A percentile compares a stretch with the other conserved stretches of the same genome.
Conservation (phyloP, 2,113 vertebrate genomes). For the Sula dactylatra region DNA sequence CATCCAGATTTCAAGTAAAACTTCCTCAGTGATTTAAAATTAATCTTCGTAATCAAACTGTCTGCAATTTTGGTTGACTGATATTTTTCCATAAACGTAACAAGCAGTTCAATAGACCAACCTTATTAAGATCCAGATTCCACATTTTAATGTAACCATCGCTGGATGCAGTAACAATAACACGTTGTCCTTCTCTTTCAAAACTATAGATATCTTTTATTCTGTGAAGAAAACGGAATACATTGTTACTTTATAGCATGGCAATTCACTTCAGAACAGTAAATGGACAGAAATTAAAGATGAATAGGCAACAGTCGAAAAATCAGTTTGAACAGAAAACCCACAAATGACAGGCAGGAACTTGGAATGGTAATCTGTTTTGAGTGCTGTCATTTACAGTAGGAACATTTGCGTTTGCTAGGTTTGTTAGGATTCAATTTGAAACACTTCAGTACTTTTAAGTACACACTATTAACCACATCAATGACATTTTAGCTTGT, state of each 20-base stretch:
- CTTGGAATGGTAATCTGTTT: not conserved
- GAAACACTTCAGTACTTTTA: not conserved
- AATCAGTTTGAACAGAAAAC: not conserved
- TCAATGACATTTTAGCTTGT: not conserved
- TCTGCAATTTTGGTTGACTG: not conserved
- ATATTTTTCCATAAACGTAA: not conserved
- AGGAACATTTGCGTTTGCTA: not conserved
- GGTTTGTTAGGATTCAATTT: not conserved
- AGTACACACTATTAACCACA: not conserved
- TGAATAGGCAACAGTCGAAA: not conserved
- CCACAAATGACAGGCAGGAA: not conserved
- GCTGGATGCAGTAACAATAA: slow-evolving; percentile 91
- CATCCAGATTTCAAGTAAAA: not conserved
- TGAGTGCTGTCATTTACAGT: not conserved
- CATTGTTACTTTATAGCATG: not conserved
- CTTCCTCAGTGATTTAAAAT: not conserved
- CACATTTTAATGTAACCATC: slow-evolving; percentile 96
- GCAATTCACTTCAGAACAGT: not conserved
- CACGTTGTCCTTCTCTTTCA: slow-evolving; percentile 72
- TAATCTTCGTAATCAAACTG: not conserved
- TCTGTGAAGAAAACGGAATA: slow-evolving; percentile 63
- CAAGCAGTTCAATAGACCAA: slow-evolving; percentile 22
- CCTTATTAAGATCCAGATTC: slow-evolving; percentile 84
- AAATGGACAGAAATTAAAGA: not conserved
- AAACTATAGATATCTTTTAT: slow-evolving; percentile 89